A percentile compares a stretch with the other conserved stretches of the same genome.
Conservation (phyloP, 2,113 vertebrate genomes). For the Misgurnus anguillicaudatus region DNA sequence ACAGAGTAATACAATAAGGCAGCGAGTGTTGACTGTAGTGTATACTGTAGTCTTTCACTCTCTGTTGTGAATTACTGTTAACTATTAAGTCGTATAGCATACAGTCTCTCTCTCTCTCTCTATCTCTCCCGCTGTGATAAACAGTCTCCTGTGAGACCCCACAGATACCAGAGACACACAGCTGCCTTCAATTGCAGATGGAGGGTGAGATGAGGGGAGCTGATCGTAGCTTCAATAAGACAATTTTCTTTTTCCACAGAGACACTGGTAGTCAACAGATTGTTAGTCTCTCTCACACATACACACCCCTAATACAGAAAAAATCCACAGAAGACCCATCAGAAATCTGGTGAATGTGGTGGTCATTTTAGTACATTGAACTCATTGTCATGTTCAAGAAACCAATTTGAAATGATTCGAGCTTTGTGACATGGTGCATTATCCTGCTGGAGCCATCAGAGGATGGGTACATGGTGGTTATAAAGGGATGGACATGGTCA, state of each 20-base stretch:
- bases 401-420: too few species aligned
- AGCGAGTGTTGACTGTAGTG: not conserved
- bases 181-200: constrained; percentile 58
- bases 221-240: constrained; percentile 24
- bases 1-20: not conserved
- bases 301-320: too few species aligned
- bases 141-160: constrained; percentile 52
- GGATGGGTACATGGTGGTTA: too few species aligned
- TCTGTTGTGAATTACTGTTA: not conserved
- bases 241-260: constrained; percentile 20
- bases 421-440: too few species aligned
- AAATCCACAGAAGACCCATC: not conserved
- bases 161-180: constrained; percentile 61
- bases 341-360: too few species aligned
- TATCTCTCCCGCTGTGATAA: not conserved
- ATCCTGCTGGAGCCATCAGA: too few species aligned
- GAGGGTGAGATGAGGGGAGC: constrained; percentile 47
- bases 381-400: too few species aligned
- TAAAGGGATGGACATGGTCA: too few species aligned
- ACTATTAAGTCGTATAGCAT: not conserved
- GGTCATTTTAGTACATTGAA: too few species aligned
- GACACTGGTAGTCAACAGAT: constrained; percentile 34
- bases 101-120: not conserved
- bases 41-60: not conserved
- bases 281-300: not conserved